A percentile compares a stretch with the other conserved stretches of the same genome.
Evolutionary conservation across 2,888 invertebrate genomes (phyloP).

Genomic region (Leistus spinibarbis): DNA sequence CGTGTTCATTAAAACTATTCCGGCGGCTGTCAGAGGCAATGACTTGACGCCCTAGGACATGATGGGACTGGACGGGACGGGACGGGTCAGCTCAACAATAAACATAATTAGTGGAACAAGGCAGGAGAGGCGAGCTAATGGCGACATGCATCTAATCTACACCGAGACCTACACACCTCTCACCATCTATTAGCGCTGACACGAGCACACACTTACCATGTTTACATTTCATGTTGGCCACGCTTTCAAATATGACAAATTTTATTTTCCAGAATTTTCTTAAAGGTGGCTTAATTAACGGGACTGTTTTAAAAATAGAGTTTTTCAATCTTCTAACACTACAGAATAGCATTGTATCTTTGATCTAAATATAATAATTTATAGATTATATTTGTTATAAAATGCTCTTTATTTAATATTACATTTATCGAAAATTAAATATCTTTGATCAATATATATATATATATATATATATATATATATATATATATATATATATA

Average conservation of each 20-base stretch:
- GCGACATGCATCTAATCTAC: slow-evolving; percentile 23
- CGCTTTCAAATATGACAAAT: background rate
- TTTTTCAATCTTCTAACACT: too few relatives aligned
- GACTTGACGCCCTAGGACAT: background rate
- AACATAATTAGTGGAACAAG: slow-evolving; percentile 21
- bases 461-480: too few relatives aligned
- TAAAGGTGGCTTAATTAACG: background rate
- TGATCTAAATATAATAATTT: too few relatives aligned
- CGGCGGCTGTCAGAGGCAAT: slow-evolving; percentile 8
- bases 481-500: too few relatives aligned
- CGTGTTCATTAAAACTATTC: slow-evolving; percentile 18
- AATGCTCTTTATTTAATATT: too few relatives aligned
- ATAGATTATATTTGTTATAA: too few relatives aligned
- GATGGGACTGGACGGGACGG: background rate
- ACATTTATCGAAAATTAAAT: too few relatives aligned
- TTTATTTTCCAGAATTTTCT: too few relatives aligned
- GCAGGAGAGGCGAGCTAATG: slow-evolving; percentile 7
- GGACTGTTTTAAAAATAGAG: background rate
- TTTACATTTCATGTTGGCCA: slow-evolving; percentile 14
- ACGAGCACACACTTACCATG: slow-evolving; percentile 4
- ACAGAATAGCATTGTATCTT: too few relatives aligned
- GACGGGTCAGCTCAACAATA: slow-evolving; percentile 22
- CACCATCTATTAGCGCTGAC: slow-evolving; percentile 10
- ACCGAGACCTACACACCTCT: background rate
- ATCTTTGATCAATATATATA: too few relatives aligned